A percentile compares a stretch with the other conserved stretches of the same genome.
Conservation (phyloP, 2,888 invertebrate genomes). For the Brenthis ino region DNA sequence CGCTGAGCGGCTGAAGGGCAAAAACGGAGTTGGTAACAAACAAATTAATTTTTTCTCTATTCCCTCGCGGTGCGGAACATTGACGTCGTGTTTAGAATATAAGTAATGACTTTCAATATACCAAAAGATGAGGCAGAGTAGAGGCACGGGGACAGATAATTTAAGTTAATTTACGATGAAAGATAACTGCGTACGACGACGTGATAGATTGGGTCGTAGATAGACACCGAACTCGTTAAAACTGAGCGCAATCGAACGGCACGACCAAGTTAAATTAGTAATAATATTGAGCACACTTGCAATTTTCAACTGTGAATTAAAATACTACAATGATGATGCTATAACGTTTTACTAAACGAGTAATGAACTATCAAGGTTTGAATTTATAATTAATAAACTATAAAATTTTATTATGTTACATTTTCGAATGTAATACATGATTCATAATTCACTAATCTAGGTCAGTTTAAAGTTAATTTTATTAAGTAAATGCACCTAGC, state of each 20-base stretch:
- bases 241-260: conserved; percentile 47
- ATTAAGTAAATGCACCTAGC: too few relatives aligned
- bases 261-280: conserved; percentile 47
- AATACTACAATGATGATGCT: background rate
- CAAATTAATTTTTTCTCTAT: conserved; percentile 35
- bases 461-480: too few relatives aligned
- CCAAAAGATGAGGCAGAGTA: conserved; percentile 27
- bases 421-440: too few relatives aligned
- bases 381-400: too few relatives aligned
- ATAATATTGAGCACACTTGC: conserved; percentile 10
- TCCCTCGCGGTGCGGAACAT: conserved; percentile 33
- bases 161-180: conserved; percentile 68
- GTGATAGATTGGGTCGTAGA: conserved; percentile 58
- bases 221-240: conserved; percentile 52
- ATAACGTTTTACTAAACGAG: too few relatives aligned
- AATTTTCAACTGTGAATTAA: background rate
- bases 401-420: too few relatives aligned
- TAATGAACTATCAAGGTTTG: too few relatives aligned
- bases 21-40: conserved; percentile 28
- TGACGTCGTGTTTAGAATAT: conserved; percentile 40
- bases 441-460: too few relatives aligned
- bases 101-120: conserved; percentile 42
- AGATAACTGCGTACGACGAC: conserved; percentile 55
- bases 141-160: conserved; percentile 50
- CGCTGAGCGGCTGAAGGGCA: conserved; percentile 7